Base-by-base conservation (phyloP, 2,113 vertebrate species). In the Macrotus californicus region DNA sequence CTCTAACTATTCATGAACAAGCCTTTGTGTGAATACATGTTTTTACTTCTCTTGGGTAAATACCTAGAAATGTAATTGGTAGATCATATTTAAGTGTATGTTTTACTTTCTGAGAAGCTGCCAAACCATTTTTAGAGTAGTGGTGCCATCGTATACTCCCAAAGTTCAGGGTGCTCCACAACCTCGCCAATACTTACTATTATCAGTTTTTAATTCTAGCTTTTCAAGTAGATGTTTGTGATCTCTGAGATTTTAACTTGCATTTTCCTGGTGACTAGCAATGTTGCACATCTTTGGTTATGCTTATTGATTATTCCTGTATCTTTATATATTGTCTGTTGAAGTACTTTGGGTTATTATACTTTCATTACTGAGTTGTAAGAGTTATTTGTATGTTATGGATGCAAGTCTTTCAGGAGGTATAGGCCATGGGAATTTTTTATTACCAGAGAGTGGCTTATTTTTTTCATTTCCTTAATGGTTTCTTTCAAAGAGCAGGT, bases 21-120 rank as follows among this genome's bases (percentile, higher is more conserved):
- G 41, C 16, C 43, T 88, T 52, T 54, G 66, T 73, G 21, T 73
- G 76, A 73, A 73, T 88, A 43, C 52, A n/a, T 73, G 75, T 26
- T 93, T 93, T 73, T 39, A 36, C 64, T 75, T 82, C 29, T 88
- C 67, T n/a, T 73, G 34, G n/a, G 69, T 61, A 93, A 95, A 36
- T 72, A 72, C 22, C 72, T 80, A 52, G 67, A 39, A 76, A 26
- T 86, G 36, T 41, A 86, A 54, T 70, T 24, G 7, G 22, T 26
- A 64, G 3, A 24, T 85, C 31, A 72, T 61, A 46, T 52, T 72
- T 18, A 86, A 72, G 29, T 43, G 15, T 41, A 64, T 41, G 34
- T 93, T 90, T 56, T 54, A 56, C 22, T 56, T 48, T 39, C 26
- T 31, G 29, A 80, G 48, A 77, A 75, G 31, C 34, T 76, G 2